Base-by-base conservation (phyloP, 1,140 invertebrate species). In the Luehdorfia chinensis region DNA sequence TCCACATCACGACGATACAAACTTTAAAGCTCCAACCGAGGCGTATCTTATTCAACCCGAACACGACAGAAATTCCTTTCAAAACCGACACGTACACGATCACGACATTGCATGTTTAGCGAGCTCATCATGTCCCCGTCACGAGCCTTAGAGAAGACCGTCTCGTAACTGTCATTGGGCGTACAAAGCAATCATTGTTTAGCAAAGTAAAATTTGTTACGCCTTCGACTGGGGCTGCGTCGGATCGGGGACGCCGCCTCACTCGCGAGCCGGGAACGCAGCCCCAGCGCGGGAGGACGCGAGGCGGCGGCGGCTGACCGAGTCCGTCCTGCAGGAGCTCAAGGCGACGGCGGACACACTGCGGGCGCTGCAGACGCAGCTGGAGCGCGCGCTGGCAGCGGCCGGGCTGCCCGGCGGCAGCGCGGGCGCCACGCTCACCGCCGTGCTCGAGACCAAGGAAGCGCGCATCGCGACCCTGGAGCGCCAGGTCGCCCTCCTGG, bases 361-460 rank as follows among this genome's bases (percentile, higher is more conserved):
- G 88, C 92, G 92, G 89, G 90, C 91, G 68, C 91, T 94, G 75
- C 92, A 94, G 89, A 88, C 87, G 70, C 92, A 93, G 87, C 84
- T 94, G 90, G 93, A 94, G 84, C 89, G 92, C 62, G 92, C 92
- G 59, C 89, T 91, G 67, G 89, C 89, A 41, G 90, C 89, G 58
- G 92, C 91, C 50, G 84, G 86, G 54, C 87, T 90, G 63, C 89
- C 89, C 39, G 88, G 88, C 61, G 89, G 90, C 78, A 90, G 90
- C 70, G 90, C 91, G 52, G 91, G 91, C 67, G 92, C 90, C 83
- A 93, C 92, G 50, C 88, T 94, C 71, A 92, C 91, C 44, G 92
- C 93, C 47, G 92, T 94, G 73, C 88, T 94, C 76, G 93, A 94
- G 87, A 94, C 93, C 34, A 94, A 96, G 90, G 94, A 95, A 84